Conservation (phyloP, 2,113 vertebrate species). For the Phalacrocorax aristotelis region DNA sequence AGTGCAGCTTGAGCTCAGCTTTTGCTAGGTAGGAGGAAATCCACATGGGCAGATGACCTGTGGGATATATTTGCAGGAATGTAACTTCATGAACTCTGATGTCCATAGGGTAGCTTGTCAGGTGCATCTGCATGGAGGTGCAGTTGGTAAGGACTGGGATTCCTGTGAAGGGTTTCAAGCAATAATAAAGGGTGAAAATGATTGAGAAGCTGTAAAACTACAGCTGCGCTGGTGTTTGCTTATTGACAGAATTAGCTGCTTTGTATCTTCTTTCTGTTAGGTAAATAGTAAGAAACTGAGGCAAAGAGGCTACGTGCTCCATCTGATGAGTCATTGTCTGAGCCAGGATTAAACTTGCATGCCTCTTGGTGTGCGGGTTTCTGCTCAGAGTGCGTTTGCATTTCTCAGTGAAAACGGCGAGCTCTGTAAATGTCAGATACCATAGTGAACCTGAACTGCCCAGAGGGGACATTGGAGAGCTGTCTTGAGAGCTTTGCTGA, state of each 20-base stretch:
- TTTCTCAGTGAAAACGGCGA: background rate
- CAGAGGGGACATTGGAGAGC: background rate
- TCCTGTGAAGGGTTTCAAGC: background rate
- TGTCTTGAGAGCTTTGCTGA: background rate
- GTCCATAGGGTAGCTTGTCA: accelerated
- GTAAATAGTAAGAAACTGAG: background rate
- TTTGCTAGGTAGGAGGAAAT: background rate
- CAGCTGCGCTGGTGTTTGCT: background rate
- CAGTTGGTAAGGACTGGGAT: background rate
- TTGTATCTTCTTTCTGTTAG: background rate
- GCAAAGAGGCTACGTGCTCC: background rate
- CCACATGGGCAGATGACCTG: accelerated
- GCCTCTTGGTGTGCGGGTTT: background rate
- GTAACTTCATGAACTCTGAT: accelerated
- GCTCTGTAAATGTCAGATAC: background rate
- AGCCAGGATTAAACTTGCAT: background rate
- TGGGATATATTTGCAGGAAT: background rate
- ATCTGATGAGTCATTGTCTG: background rate
- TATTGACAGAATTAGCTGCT: background rate
- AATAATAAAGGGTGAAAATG: background rate
- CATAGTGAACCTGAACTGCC: accelerated
- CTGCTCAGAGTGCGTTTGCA: accelerated
- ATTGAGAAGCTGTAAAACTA: background rate
- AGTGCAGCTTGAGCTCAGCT: background rate
- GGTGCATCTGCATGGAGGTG: background rate